A percentile compares a stretch with the other conserved stretches of the same genome.
phyloP scores from a whole-genome alignment of 2,797 vertebrate species.

The Ambastaia sidthimunki region DNA sequence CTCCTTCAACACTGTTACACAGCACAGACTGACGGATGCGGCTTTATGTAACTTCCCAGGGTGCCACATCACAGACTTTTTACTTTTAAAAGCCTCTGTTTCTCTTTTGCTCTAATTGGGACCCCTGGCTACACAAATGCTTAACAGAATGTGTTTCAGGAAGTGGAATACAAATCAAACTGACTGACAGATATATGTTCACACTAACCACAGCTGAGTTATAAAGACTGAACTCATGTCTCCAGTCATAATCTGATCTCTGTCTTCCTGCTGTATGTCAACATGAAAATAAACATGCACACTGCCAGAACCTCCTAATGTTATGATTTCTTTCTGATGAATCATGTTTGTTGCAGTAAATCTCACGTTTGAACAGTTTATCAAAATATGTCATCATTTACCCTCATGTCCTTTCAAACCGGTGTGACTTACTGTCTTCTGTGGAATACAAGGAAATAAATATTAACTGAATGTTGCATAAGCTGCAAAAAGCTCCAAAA shows the following conservation, averaged over 20 bases:
- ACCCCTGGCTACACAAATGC: slow-evolving; percentile 55
- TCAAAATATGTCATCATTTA: too few relatives aligned
- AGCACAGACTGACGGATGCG: too few relatives aligned
- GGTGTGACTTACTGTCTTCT: not conserved
- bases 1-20: not conserved
- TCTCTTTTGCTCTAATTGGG: slow-evolving; percentile 38
- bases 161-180: slow-evolving; percentile 39
- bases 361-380: too few relatives aligned
- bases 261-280: too few relatives aligned
- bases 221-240: slow-evolving; percentile 44
- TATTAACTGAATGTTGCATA: too few relatives aligned
- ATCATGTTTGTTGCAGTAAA: not conserved
- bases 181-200: too few relatives aligned
- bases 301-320: too few relatives aligned
- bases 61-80: slow-evolving; percentile 29
- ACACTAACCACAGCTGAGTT: slow-evolving; percentile 52
- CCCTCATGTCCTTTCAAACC: too few relatives aligned
- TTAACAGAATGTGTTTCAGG: slow-evolving; percentile 49
- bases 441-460: too few relatives aligned
- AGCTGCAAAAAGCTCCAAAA: too few relatives aligned
- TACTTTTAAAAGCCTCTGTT: slow-evolving; percentile 16
- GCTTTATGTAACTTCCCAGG: slow-evolving; percentile 26
- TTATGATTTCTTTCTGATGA: too few relatives aligned
- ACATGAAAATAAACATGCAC: too few relatives aligned
- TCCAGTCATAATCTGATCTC: not conserved